Base-by-base conservation (phyloP, 2,797 vertebrate species). In the Clarias pachynema region DNA sequence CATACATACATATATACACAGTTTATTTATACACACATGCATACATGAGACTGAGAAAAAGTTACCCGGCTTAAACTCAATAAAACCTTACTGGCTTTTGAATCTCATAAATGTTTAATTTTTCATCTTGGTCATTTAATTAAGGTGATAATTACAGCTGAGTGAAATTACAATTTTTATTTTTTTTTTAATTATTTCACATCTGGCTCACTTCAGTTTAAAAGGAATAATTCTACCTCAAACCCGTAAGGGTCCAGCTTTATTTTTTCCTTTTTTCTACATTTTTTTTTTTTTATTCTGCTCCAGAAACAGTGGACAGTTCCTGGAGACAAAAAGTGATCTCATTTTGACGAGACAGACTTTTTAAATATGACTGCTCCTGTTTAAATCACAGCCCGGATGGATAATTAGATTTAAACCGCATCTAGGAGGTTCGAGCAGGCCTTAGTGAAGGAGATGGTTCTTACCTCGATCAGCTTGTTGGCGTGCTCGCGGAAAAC, bases 401-500 rank as follows among this genome's bases (percentile, higher is more conserved):
- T 10, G 2, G 26, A 57, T 10, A 4, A 5, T 56, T 31, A 4
- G 73, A 75, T 86, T 86, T 84, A 82, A 74, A 87, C 63, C 1
- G 2, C 57, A 20, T 84, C 84, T 83, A 74, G 78, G 81, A 40
- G 44, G 20, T 60, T 82, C 18, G 65, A 86, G 75, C 20, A 12
- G 1, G 74, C 0, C 1, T n/a, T 2, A 0, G 6, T 12, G 60
- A 49, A 20, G 79, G 77, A 84, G 83, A 57, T 66, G 7, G 66
- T 78, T 78, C 81, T 49, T 88, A 99, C 98, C 97, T 99, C 98
- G 84, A 99, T 98, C 90, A 99, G 91, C 91, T 99, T 99, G 95
- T 98, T 99, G 93, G 98, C 98, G 69, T 99, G 98, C 89, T 99
- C 98, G 84, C 98, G 98, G 91, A 99, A 99, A 93, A 99, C 98